phyloP scores from a whole-genome alignment of 1,140 invertebrate genomes.

The Trichoplusia ni region DNA sequence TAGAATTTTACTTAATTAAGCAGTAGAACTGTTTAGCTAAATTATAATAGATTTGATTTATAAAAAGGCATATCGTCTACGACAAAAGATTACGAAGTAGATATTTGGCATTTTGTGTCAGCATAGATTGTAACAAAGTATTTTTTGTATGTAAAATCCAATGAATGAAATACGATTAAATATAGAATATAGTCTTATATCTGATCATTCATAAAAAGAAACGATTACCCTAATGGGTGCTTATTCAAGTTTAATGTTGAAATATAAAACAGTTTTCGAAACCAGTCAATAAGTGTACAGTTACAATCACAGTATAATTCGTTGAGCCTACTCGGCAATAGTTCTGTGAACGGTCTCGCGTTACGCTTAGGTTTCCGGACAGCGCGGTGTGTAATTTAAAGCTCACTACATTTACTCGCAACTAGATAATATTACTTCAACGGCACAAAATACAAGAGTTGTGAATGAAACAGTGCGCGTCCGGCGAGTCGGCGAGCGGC shows the following conservation, averaged over 20 bases:
- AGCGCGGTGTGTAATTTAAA: conserved; percentile 38
- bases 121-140: no score
- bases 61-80: no score
- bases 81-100: no score
- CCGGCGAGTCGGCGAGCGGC: conserved; percentile 57
- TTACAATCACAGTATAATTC: conserved; percentile 17
- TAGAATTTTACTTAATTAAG: no score
- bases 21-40: no score
- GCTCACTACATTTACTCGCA: conserved; percentile 31
- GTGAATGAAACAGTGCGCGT: conserved; percentile 72
- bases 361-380: conserved; percentile 50
- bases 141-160: no score
- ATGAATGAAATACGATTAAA: no score
- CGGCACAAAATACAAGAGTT: conserved; percentile 60
- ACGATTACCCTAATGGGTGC: not conserved
- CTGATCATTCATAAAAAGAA: not conserved
- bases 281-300: not conserved
- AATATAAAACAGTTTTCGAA: not conserved
- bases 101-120: no score
- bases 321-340: conserved; percentile 12
- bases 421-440: conserved; percentile 65
- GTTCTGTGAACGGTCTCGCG: conserved; percentile 38
- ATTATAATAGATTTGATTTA: no score
- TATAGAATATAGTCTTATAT: no score
- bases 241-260: conserved; percentile 10